Conservation (phyloP, 2,888 invertebrate species). For the Dasypolia templi region DNA sequence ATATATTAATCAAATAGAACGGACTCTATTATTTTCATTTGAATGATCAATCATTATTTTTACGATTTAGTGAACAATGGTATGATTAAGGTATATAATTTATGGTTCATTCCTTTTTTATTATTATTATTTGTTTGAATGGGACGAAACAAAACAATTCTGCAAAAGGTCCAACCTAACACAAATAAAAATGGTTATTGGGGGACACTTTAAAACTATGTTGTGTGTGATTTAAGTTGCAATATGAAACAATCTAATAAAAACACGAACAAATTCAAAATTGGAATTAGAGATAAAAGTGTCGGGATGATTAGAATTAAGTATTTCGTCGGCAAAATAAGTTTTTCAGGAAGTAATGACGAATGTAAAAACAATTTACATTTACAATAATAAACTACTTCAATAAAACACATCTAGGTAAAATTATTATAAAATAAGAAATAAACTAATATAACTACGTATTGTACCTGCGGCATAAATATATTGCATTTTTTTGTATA, state of each 20-base stretch:
- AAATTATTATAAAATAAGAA: slow-evolving; percentile 17
- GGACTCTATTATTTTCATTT: neutral
- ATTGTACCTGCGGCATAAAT: no score
- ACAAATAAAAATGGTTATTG: neutral
- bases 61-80: neutral
- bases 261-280: slow-evolving; percentile 8
- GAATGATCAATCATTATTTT: neutral
- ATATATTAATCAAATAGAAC: neutral
- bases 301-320: slow-evolving; percentile 14
- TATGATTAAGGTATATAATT: neutral
- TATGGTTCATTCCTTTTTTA: no score
- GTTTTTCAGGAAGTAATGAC: slow-evolving; percentile 20
- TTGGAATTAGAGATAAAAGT: slow-evolving; percentile 20
- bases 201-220: neutral
- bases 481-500: no score
- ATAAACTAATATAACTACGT: neutral
- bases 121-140: neutral
- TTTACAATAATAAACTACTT: slow-evolving; percentile 9
- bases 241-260: neutral
- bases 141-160: neutral
- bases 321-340: slow-evolving; percentile 50
- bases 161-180: neutral
- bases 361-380: slow-evolving; percentile 3
- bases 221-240: neutral
- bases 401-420: slow-evolving; percentile 26